Base-by-base conservation (phyloP, 2,113 vertebrate species). In the Pterocles burchelli region DNA sequence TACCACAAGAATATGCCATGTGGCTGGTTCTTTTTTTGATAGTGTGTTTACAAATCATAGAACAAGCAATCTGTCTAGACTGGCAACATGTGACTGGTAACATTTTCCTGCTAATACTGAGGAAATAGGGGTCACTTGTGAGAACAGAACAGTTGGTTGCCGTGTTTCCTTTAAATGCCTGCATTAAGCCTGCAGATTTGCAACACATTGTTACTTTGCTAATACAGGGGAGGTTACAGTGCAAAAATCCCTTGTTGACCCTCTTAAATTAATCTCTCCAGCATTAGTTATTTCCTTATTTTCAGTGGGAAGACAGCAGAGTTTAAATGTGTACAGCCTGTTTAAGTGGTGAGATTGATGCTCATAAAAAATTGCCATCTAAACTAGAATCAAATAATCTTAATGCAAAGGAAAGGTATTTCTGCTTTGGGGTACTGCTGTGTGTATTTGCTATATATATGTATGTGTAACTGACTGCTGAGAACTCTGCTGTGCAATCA, bases 51-150 rank as follows among this genome's bases (percentile, higher is more conserved):
- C 92, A 96, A 96, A 88, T 90, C 78, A 74, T n/a, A 48, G 48
- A 80, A 45, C 57, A 88, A 80, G 78, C 72, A 96, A 94, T 96
- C 91, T 97, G 94, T 98, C 95, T 97, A 97, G 95, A 91, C 95
- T 80, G 33, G 41, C 89, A 76, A 61, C 77, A 85, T 85, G 91
- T 92, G 96, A 93, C 84, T 92, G 62, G 63, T 90, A 94, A 80
- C 62, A 41, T 92, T 96, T 95, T 89, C 76, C 91, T 89, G 65
- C 65, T 93, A 89, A 85, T 85, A 51, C 62, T 67, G 78, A 81
- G 90, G 71, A 90, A 90, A 87, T 88, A 93, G 66, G 62, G 73
- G 75, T 96, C 59, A 91, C 80, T 85, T 90, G 66, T 43, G 77
- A 80, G 97, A 97, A 95, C 34, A 91, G 89, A 94, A 85, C 94